Evolutionary conservation across 2,888 invertebrate genomes (phyloP), one percentile per base, ranked within the genome.

Genomic region (Troilus luridus): DNA sequence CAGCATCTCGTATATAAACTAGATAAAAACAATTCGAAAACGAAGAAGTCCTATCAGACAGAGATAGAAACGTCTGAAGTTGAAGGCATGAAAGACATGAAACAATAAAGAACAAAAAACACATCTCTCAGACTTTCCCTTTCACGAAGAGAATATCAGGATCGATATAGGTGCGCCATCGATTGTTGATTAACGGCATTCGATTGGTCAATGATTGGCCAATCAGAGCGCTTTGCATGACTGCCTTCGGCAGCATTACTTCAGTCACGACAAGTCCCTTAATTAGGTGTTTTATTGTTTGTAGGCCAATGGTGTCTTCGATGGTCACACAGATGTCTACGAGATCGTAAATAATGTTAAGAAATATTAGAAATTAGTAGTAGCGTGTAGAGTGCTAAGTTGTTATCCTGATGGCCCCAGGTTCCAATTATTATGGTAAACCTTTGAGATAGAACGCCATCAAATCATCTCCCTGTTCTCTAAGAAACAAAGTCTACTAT

Each of bases 141-240:
- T 24, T 67, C 67, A 67, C 67, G 67, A 67, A 67, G 24, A 67
- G 14, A 24, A 24, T 67, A 67, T 24, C 24, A 77, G 17, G 19
- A 77, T 77, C 72, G 72, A 77, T 77, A 17, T 77, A 77, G 41
- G 27, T 77, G 72, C 27, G 1, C 72, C 72, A 77, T 77, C 72
- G 72, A 77, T 77, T 9, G 27, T 27, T 77, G 72, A 77, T 77
- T 77, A 77, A 77, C 72, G 72, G 72, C 8, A 77, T 77, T 41
- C 17, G 72, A 77, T 77, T 77, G 72, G 72, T 77, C 72, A 77
- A 77, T 77, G 27, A 77, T 77, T 77, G 72, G 72, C 72, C 72
- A 77, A 77, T 77, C 72, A 41, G 8, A 41, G 41, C 19, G 72
- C 17, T 77, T 77, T 14, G 72, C 72, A 77, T 77, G 72, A 77